These are phyloP conservation scores for Cyrtonyx montezumae DNA, from an alignment of 2,113 vertebrate species.

Conservation along the genomic window DNA sequence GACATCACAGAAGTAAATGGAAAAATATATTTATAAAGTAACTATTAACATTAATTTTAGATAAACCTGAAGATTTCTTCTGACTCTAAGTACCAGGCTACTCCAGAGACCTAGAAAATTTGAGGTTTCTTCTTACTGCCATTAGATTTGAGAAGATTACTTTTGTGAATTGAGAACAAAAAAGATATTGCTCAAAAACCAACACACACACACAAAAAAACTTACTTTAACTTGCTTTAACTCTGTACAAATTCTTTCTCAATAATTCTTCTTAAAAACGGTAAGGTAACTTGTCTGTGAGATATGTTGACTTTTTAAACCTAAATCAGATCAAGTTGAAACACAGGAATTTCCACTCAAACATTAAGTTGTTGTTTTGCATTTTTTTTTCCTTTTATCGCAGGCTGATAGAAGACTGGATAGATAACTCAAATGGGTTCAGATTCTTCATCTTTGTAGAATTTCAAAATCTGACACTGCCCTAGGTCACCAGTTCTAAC, in stretches of 20 bases:
- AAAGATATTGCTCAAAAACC: neutral
- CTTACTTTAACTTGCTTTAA: neutral
- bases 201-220: too few relatives aligned
- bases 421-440: neutral
- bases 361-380: too few relatives aligned
- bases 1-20: neutral
- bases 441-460: neutral
- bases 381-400: neutral
- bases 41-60: neutral
- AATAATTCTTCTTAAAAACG: fast-evolving
- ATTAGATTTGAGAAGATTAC: neutral
- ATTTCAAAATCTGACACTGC: neutral
- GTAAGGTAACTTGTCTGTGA: neutral
- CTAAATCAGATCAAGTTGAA: neutral
- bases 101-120: neutral
- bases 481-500: neutral
- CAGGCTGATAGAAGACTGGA: neutral
- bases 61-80: neutral
- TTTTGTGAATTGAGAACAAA: neutral
- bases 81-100: neutral
- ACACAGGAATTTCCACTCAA: neutral
- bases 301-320: too few relatives aligned
- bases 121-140: neutral
- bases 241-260: neutral
- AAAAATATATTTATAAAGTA: neutral